Base-by-base conservation (phyloP, 2,888 invertebrate species). In the Clunio marinus region DNA sequence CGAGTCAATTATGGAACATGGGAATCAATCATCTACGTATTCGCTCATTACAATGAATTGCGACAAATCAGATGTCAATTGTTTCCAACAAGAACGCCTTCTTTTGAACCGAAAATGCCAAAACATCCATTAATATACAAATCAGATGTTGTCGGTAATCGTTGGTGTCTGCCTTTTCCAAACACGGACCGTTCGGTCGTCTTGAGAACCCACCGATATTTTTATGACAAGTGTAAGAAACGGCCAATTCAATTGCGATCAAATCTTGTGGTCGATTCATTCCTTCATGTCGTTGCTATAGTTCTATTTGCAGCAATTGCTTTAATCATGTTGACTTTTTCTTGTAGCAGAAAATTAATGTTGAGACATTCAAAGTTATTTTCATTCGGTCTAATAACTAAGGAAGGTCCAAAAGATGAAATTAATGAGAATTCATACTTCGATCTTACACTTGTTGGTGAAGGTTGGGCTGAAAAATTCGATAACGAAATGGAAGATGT, bases 131-230 rank as follows among this genome's bases (percentile, higher is more conserved):
- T 80, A 0, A 69, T 88, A 22, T 88, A 88, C 75, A 78, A 77
- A 69, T 78, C 75, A 70, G 74, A 78, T 1, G 68, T 79, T 27
- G 76, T 81, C 1, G 74, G 79, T 1, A 73, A 73, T 15, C 46
- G 41, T 17, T 68, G 88, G 83, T 88, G 87, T 73, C 71, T 91
- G 1, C 88, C 92, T 0, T 96, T 96, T 80, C 85, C 85, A 0
- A 93, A 93, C 27, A 81, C 92, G 5, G 96, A 96, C 80, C 83
- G 85, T 70, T 86, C 94, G 1, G 86, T 96, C 0, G 86, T 89
- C n/a, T 80, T 84, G 75, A 83, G 96, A 58, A 86, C 93, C 0
- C 95, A 96, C 76, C 83, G 90, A 63, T 84, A 83, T 75, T 82
- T 92, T 20, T 87, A 85, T 75, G 86, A 88, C 46, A 77, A 80